Evolutionary conservation across 92 coral and sea anemone species (phyloP).

Genomic region (Isaurus tuberculatus): DNA sequence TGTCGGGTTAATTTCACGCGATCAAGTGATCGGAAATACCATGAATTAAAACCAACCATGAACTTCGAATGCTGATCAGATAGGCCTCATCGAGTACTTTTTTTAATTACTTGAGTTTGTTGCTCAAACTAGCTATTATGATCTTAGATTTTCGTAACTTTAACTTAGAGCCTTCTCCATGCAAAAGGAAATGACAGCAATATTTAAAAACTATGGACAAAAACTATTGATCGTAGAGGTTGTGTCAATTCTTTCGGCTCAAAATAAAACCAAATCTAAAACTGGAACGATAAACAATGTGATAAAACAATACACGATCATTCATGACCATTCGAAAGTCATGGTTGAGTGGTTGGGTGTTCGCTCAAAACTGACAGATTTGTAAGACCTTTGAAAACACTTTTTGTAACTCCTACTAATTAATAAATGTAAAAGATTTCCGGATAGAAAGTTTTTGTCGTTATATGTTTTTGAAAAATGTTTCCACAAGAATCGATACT

Average conservation of each 20-base stretch:
- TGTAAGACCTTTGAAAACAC: neutral
- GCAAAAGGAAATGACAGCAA: neutral
- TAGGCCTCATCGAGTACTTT: neutral
- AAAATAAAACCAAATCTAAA: neutral
- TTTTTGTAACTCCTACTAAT: neutral
- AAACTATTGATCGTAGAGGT: no score
- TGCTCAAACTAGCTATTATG: neutral
- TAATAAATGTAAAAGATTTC: neutral
- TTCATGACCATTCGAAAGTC: neutral
- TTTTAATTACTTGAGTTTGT: neutral
- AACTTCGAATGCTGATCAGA: neutral
- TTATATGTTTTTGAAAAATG: neutral
- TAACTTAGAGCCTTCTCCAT: neutral
- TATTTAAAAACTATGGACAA: neutral
- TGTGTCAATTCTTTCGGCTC: neutral
- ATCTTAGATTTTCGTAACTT: neutral
- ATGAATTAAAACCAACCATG: slow-evolving; percentile 24
- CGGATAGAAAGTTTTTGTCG: neutral
- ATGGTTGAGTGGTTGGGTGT: slow-evolving; percentile 20
- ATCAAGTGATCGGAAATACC: slow-evolving; percentile 54
- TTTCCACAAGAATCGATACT: neutral
- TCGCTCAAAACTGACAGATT: slow-evolving; percentile 16
- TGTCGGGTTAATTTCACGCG: slow-evolving; percentile 42
- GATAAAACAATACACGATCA: neutral
- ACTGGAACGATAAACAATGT: neutral